Percentiles rank a stretch among this genome's conserved stretches.
phyloP scores from a whole-genome alignment of 2,888 invertebrate species.

The Dromius quadrimaculatus region DNA sequence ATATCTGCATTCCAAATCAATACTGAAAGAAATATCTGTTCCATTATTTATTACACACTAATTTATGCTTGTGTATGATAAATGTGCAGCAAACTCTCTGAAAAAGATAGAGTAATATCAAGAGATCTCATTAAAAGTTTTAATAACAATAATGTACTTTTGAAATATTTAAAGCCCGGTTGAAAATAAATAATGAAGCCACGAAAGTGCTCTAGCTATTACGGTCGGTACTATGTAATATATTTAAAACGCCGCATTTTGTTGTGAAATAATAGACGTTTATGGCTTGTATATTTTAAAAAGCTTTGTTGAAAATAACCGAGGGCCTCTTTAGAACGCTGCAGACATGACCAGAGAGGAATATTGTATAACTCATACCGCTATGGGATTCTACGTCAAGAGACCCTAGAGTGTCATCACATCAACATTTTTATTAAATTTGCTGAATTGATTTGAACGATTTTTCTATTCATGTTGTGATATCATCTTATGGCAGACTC shows the following conservation, averaged over 20 bases:
- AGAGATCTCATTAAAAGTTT: too few relatives aligned
- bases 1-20: too few relatives aligned
- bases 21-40: too few relatives aligned
- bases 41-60: too few relatives aligned
- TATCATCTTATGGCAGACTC: background rate
- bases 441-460: slow-evolving; percentile 15
- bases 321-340: background rate
- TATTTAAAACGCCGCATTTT: slow-evolving; percentile 25
- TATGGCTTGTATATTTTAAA: slow-evolving; percentile 31
- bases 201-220: slow-evolving; percentile 1
- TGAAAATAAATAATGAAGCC: slow-evolving; percentile 8
- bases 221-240: slow-evolving; percentile 17
- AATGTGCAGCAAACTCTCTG: too few relatives aligned
- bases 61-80: too few relatives aligned
- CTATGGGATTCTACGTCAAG: slow-evolving; percentile 21
- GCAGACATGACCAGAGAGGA: background rate
- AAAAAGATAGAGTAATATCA: too few relatives aligned
- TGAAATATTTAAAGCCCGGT: slow-evolving; percentile 17
- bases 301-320: slow-evolving; percentile 31
- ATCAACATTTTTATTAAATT: slow-evolving; percentile 48
- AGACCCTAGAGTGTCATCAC: slow-evolving; percentile 31
- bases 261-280: slow-evolving; percentile 26
- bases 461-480: background rate
- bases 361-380: slow-evolving; percentile 9
- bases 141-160: too few relatives aligned